Base-by-base conservation (phyloP, 35 echinoderm and acorn worm species). In the Lytechinus pictus region DNA sequence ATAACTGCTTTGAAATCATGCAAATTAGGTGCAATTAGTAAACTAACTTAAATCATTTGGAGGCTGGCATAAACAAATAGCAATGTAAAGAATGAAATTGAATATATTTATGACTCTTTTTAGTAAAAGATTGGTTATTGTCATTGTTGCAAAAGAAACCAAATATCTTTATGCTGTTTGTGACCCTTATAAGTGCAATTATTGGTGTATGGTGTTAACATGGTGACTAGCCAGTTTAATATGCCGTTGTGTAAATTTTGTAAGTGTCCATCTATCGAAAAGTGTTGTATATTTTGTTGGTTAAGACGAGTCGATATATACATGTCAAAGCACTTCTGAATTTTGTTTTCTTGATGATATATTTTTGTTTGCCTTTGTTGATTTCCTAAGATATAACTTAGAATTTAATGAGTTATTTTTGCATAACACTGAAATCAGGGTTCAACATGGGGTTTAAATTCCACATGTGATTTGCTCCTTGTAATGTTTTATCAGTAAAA, bases 1-100 rank as follows among this genome's bases (percentile, higher is more conserved):
- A 79, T 11, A 79, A 24, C 66, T 79, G 66, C 66, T 79, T 0
- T 79, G 66, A 79, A 7, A 79, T 16, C 19, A 79, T 79, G 66
- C 66, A 79, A 79, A 79, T 79, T 79, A 79, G 66, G 66, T 79
- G 66, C 66, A 79, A 79, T 79, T 79, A 79, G 61, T 71, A 21
- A 71, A 24, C 7, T 5, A 79, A 16, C n/a, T 79, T 79, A 13
- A 79, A 7, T 24, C 66, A 79, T 79, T 60, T 60, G 8, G 6
- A 60, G 57, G 57, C 57, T 60, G 57, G 57, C 9, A 10, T 60
- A 10, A 60, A 60, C 16, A 79, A 79, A 16, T 79, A 79, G 56
- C 9, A 58, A 58, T 10, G 56, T 58, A 13, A 58, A 11, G 9
- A 58, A 9, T 58, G 56, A 13, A 58, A 58, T 10, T 58, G 13